A percentile compares a stretch with the other conserved stretches of the same genome.
These are phyloP conservation scores for Poeciliopsis paucimaculata DNA, from an alignment of 2,797 vertebrate species.

Conservation along the genomic window DNA sequence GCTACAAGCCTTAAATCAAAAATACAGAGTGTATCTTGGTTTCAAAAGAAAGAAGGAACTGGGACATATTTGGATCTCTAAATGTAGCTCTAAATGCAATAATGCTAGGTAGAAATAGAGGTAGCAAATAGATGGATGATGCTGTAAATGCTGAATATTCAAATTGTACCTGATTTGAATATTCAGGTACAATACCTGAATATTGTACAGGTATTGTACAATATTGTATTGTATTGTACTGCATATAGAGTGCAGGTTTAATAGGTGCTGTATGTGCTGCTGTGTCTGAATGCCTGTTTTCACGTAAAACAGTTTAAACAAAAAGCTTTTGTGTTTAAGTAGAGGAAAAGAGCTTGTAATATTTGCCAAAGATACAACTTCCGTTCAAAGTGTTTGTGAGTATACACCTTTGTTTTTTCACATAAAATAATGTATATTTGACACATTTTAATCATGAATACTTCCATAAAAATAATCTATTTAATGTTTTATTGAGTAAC, in stretches of 20 bases:
- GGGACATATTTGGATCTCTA: neutral
- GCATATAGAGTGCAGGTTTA: neutral
- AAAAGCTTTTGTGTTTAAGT: neutral
- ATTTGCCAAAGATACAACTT: neutral
- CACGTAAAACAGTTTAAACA: neutral
- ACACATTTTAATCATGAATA: neutral
- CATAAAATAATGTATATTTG: neutral
- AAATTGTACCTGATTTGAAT: neutral
- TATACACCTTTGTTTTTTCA: neutral
- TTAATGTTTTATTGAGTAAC: neutral
- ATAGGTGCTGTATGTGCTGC: neutral
- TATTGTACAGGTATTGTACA: too few species aligned
- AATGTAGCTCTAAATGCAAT: neutral
- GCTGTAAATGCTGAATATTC: neutral
- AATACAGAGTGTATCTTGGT: neutral
- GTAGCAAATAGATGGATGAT: neutral
- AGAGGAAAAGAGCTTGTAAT: neutral
- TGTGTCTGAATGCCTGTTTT: neutral
- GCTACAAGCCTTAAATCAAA: neutral
- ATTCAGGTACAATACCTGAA: too few species aligned
- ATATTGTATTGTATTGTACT: too few species aligned
- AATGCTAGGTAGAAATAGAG: neutral
- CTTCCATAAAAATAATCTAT: neutral
- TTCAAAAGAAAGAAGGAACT: neutral
- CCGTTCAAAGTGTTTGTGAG: neutral